Percentiles rank a stretch among this genome's conserved stretches.
These are phyloP conservation scores for Coilia nasus DNA, from an alignment of 2,797 vertebrate genomes.

Conservation along the genomic window DNA sequence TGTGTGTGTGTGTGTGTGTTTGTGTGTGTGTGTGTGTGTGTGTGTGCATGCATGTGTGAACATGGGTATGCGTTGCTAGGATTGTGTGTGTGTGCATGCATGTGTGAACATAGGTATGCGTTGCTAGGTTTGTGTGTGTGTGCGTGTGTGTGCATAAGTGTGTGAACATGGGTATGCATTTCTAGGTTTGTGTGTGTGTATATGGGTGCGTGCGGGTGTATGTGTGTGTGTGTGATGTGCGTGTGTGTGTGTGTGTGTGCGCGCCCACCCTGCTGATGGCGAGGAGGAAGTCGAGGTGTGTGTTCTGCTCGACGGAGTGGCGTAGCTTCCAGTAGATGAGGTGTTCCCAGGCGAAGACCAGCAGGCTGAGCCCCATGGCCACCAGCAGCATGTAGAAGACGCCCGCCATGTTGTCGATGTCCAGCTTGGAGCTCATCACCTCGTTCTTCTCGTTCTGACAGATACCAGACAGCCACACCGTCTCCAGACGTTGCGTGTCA, in stretches of 20 bases:
- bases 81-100: too few relatives aligned
- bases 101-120: too few relatives aligned
- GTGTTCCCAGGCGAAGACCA: constrained; percentile 98
- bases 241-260: too few relatives aligned
- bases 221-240: neutral
- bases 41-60: too few relatives aligned
- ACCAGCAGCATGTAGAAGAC: constrained; percentile 99
- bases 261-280: too few relatives aligned
- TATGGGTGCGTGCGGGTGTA: neutral
- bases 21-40: too few relatives aligned
- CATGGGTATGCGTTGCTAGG: too few relatives aligned
- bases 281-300: neutral
- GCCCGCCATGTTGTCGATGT: constrained; percentile 99
- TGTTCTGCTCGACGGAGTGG: constrained; percentile 58
- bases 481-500: constrained; percentile 95
- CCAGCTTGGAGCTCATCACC: constrained; percentile 95
- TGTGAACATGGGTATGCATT: neutral
- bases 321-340: constrained; percentile 95
- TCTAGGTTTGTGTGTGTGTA: neutral
- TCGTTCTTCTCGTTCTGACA: constrained; percentile 99
- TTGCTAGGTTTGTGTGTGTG: neutral
- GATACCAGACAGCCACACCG: constrained; percentile 96
- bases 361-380: constrained; percentile 96
- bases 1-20: too few relatives aligned
- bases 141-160: neutral